Percentiles rank a stretch among this genome's conserved stretches.
These are phyloP conservation scores for Homalodisca vitripennis DNA, from an alignment of 1,140 invertebrate genomes.

Conservation along the genomic window DNA sequence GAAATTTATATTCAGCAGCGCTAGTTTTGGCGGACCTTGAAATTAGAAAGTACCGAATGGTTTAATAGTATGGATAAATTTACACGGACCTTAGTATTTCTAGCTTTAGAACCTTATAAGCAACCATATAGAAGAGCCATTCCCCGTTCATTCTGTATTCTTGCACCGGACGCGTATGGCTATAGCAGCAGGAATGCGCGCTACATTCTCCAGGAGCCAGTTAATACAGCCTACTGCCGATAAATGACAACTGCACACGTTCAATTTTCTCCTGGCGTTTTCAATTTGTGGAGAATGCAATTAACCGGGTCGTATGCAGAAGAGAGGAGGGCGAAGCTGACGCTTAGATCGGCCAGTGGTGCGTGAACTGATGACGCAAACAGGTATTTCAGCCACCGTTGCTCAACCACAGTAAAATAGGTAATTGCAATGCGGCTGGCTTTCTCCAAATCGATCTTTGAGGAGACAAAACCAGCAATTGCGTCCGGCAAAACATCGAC, in stretches of 20 bases:
- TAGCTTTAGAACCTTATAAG: too few relatives aligned
- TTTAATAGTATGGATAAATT: too few relatives aligned
- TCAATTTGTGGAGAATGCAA: not conserved
- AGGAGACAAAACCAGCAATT: constrained; percentile 21
- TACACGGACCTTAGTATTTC: too few relatives aligned
- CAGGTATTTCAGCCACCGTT: constrained; percentile 16
- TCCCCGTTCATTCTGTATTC: too few relatives aligned
- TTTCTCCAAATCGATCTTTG: constrained; percentile 22
- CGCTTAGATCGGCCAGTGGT: constrained; percentile 10
- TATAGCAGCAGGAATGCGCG: not conserved
- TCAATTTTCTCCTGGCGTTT: not conserved
- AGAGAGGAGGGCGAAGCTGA: not conserved
- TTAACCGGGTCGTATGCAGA: not conserved
- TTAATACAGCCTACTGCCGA: not conserved
- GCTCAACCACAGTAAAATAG: constrained; percentile 19
- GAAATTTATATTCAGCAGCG: too few relatives aligned
- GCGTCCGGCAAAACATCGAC: constrained; percentile 1
- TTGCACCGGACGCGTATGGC: too few relatives aligned
- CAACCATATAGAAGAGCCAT: too few relatives aligned
- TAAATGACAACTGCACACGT: not conserved
- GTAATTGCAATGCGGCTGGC: constrained; percentile 12
- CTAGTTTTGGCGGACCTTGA: too few relatives aligned
- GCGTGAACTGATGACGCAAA: constrained; percentile 14
- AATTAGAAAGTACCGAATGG: too few relatives aligned
- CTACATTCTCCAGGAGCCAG: not conserved